phyloP scores from a whole-genome alignment of 2,797 vertebrate genomes.

The Rhinatrema bivittatum region DNA sequence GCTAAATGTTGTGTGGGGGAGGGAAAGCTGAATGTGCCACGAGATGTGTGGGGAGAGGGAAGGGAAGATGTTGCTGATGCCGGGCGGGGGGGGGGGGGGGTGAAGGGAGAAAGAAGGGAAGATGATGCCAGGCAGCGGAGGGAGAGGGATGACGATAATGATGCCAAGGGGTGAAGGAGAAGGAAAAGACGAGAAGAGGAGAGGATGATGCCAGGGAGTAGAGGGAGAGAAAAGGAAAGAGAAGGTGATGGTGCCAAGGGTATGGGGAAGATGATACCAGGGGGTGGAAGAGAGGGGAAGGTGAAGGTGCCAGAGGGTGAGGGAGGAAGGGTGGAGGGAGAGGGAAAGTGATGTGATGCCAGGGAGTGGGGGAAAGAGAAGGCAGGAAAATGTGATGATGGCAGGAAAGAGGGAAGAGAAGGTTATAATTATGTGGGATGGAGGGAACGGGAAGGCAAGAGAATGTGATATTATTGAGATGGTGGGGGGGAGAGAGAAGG shows the following conservation, averaged over 20 bases:
- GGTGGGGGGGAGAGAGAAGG: too few species aligned
- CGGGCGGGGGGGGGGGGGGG: not conserved
- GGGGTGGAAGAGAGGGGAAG: not conserved
- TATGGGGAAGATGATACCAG: not conserved
- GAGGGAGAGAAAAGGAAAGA: not conserved
- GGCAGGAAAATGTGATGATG: not conserved
- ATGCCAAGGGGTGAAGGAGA: constrained; percentile 19
- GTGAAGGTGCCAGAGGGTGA: not conserved
- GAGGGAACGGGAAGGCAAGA: not conserved
- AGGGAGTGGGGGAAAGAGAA: not conserved
- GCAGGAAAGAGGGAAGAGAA: not conserved
- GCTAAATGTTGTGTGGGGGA: too few species aligned
- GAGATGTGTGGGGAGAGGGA: not conserved
- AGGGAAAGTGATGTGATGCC: accelerated
- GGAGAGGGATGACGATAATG: too few species aligned
- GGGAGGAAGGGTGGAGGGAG: not conserved
- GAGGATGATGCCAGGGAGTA: constrained; percentile 3
- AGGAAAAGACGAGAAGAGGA: constrained; percentile 14
- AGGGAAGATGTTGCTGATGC: not conserved
- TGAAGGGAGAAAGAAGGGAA: not conserved
- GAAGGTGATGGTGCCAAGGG: not conserved
- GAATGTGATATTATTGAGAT: too few species aligned
- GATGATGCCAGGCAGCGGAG: too few species aligned
- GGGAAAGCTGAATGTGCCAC: too few species aligned
- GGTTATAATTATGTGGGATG: constrained; percentile 2